Evolutionary conservation across 2,888 invertebrate species (phyloP), one percentile per base, ranked within the genome.

Genomic region (Drosophila cyrtoloma): DNA sequence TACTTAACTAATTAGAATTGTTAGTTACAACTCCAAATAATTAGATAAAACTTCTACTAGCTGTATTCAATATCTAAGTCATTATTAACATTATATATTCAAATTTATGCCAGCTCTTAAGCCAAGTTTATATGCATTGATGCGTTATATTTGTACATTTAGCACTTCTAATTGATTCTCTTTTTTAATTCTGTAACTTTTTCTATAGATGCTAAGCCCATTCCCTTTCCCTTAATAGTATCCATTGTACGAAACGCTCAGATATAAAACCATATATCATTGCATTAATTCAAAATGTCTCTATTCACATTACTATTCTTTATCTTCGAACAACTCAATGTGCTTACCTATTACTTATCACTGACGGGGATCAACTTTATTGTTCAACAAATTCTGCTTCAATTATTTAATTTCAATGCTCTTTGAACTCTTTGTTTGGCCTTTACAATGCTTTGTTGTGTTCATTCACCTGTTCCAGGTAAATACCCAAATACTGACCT

Each of bases 391-490:
- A 53, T 80, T 71, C 71, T 32, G 66, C 59, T 63, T 71, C 62
- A 71, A 80, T 80, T 71, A 76, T 78, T 67, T 52, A 60, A 58
- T 47, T 53, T 77, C 68, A 55, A 70, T 79, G 47, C 39, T 22
- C 65, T 68, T 69, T 69, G 66, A 58, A 77, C 71, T 67, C 28
- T 33, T 42, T 47, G 58, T 47, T 53, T 66, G 59, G 64, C 47
- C 52, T 58, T 65, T 12, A 65, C 55, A 77, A 71, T 72, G 53
- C 63, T 33, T 33, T 61, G 56, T 71, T 68, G 42, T 67, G 55
- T 47, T 28, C 35, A 61, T 42, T 62, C 79, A 81, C 79, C 79
- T 79, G 79, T 73, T 52, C 44, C 73, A 64, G 62, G 69, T 78
- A 51, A 28, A 28, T 28, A n/a, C 28, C 22, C 22, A 77, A 67